phyloP scores from a whole-genome alignment of 2,113 vertebrate genomes.

The Elanus axillaris region DNA sequence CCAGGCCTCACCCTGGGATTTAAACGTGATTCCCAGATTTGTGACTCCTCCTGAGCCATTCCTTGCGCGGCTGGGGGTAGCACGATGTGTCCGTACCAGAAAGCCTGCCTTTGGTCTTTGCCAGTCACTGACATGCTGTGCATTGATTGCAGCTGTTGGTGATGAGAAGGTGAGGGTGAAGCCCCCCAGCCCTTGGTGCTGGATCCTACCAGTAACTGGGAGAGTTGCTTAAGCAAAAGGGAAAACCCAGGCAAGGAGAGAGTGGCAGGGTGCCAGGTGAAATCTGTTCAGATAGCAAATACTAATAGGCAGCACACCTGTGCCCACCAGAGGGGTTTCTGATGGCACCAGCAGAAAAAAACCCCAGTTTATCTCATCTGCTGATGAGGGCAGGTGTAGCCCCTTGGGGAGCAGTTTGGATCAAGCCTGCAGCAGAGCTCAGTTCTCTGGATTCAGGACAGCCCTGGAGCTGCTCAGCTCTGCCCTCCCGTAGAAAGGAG shows the following conservation, averaged over 20 bases:
- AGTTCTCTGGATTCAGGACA: not conserved
- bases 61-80: not conserved
- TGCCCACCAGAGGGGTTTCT: not conserved
- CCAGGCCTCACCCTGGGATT: not conserved
- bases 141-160: not conserved
- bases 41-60: not conserved
- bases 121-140: not conserved
- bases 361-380: not conserved
- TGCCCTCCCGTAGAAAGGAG: not conserved
- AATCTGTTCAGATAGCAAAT: not conserved
- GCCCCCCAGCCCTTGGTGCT: not conserved
- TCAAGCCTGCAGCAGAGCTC: not conserved
- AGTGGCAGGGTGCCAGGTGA: not conserved
- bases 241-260: not conserved
- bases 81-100: rapidly evolving
- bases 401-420: rapidly evolving
- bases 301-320: not conserved
- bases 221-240: not conserved
- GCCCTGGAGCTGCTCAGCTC: not conserved
- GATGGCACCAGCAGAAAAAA: not conserved
- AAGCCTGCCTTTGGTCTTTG: not conserved
- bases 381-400: not conserved
- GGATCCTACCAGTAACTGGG: not conserved
- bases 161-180: not conserved
- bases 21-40: rapidly evolving